Evolutionary conservation across 2,113 vertebrate species (phyloP).

Genomic region (Symphodus melops): DNA sequence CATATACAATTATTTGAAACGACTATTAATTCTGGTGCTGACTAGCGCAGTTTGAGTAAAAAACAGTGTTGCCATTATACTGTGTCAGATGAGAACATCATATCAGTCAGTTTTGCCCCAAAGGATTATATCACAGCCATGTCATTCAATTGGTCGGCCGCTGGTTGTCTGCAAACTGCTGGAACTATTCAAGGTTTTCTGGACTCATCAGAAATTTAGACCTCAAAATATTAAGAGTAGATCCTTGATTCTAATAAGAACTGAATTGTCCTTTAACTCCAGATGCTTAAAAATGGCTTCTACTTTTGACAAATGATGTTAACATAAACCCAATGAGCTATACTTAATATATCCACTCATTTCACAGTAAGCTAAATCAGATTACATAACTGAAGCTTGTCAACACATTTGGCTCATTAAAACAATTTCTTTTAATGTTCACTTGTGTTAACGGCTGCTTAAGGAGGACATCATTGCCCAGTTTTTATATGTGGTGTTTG

Average conservation of each 20-base stretch:
- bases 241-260: not conserved
- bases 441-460: slow-evolving; percentile 29
- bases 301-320: not conserved
- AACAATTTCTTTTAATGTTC: slow-evolving; percentile 19
- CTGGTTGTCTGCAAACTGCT: not conserved
- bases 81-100: too few relatives aligned
- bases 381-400: slow-evolving; percentile 27
- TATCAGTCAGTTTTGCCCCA: too few relatives aligned
- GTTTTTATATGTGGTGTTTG: slow-evolving; percentile 52
- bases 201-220: not conserved
- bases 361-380: slow-evolving; percentile 16
- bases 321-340: slow-evolving; percentile 4
- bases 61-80: too few relatives aligned
- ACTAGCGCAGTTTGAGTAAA: too few relatives aligned
- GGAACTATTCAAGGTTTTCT: not conserved
- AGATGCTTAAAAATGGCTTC: slow-evolving; percentile 19
- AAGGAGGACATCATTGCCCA: slow-evolving; percentile 19
- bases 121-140: not conserved
- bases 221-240: not conserved
- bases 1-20: too few relatives aligned
- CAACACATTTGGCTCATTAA: slow-evolving; percentile 47
- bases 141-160: not conserved
- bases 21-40: too few relatives aligned
- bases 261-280: not conserved
- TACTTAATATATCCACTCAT: slow-evolving; percentile 29